These are phyloP conservation scores for Labrus mixtus DNA, from an alignment of 2,113 vertebrate genomes.

Conservation along the genomic window DNA sequence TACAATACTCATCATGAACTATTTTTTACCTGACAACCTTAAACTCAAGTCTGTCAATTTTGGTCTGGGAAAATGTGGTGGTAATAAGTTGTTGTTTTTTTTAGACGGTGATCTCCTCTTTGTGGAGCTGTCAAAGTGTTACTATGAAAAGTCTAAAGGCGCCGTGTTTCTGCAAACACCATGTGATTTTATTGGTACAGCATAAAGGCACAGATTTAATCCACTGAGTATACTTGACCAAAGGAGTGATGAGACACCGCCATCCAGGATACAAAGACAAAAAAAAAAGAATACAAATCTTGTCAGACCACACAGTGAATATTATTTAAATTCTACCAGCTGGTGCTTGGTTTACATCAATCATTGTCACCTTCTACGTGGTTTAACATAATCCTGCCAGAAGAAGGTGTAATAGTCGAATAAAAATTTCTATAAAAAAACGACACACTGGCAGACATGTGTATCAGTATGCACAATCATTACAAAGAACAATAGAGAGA, in stretches of 20 bases:
- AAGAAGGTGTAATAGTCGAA: constrained; percentile 27
- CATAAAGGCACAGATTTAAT: constrained; percentile 68
- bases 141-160: not conserved
- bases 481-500: constrained; percentile 26
- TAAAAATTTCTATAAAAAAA: constrained; percentile 27
- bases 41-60: too few species aligned
- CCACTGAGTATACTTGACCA: constrained; percentile 63
- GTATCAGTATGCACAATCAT: constrained; percentile 55
- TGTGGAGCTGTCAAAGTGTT: too few species aligned
- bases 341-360: constrained; percentile 37
- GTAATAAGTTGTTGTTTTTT: too few species aligned
- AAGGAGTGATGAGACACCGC: constrained; percentile 60
- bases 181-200: constrained; percentile 72
- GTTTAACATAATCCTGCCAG: constrained; percentile 29
- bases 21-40: too few species aligned
- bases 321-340: constrained; percentile 38
- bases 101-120: too few species aligned
- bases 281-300: constrained; percentile 26
- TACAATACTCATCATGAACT: too few species aligned
- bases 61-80: too few species aligned
- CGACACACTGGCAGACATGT: constrained; percentile 39
- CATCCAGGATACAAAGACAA: constrained; percentile 49
- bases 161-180: constrained; percentile 57
- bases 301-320: constrained; percentile 53
- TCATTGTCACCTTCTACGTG: constrained; percentile 8